phyloP scores from a whole-genome alignment of 2,113 vertebrate species.

The Pluvialis apricaria region DNA sequence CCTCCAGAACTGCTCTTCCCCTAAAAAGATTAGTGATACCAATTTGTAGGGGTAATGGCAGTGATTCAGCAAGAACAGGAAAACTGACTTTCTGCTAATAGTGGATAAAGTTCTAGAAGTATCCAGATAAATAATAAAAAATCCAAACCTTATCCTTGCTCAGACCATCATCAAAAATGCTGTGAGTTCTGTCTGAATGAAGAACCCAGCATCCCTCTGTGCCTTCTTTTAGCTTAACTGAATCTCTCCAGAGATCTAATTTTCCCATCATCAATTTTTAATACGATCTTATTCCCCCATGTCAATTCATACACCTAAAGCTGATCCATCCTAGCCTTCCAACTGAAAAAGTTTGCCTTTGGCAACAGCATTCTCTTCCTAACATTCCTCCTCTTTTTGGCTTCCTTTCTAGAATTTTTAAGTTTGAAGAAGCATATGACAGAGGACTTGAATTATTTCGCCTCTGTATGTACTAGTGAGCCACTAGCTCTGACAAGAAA shows the following conservation, averaged over 20 bases:
- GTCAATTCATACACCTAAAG: not conserved
- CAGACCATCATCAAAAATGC: not conserved
- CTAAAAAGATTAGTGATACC: not conserved
- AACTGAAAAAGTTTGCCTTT: not conserved
- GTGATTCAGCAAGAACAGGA: not conserved
- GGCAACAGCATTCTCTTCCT: not conserved
- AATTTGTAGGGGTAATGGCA: not conserved
- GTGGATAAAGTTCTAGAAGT: not conserved
- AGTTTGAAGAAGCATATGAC: not conserved
- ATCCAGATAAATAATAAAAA: not conserved
- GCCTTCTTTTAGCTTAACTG: not conserved
- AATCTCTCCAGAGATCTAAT: not conserved
- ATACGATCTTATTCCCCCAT: not conserved
- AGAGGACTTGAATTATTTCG: not conserved
- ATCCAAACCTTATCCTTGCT: not conserved
- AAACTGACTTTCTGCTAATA: not conserved
- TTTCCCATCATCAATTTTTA: not conserved
- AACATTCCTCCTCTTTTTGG: not conserved
- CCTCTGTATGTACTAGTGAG: not conserved
- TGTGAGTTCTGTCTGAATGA: not conserved
- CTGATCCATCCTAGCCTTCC: not conserved
- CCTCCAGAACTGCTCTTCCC: not conserved
- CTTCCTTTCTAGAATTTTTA: not conserved
- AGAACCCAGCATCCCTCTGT: not conserved
- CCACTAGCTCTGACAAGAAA: not conserved